Evolutionary conservation across 23 tunicate species (phyloP), one percentile per base, ranked within the genome.

Genomic region (Halocynthia aurantium): DNA sequence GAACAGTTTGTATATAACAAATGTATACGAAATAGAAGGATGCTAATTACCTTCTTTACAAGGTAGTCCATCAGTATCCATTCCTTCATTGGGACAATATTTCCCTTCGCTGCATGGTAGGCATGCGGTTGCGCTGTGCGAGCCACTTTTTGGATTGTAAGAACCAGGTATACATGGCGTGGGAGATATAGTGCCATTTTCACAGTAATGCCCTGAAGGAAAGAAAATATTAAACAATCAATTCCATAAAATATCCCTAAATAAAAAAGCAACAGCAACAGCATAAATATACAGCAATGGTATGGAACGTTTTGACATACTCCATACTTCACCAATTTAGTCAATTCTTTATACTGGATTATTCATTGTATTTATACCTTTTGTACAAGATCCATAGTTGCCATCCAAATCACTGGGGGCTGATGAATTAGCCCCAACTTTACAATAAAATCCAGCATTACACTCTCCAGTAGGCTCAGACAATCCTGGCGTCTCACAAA

Each of bases 361-460:
- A 31, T 31, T 31, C 4, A 31, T 31, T 31, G 44, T 31, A 4
- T 0, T 31, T 31, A n/a, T 80, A 80, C 95, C 95, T 8, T 80
- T 57, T n/a, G 81, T 81, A 75, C 98, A 92, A 2, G 76, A 65
- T 6, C 98, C 98, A 51, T 63, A 54, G 53, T 60, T 8, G 70
- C 73, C 88, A 6, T 75, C 82, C 53, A 87, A 77, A 7, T 70
- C 56, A 69, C 44, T 51, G 6, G 98, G 98, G 6, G 91, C 60
- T 10, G 98, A 86, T 12, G 82, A 77, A 40, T 77, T 73, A 51
- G 99, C 62, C 6, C 87, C 87, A 8, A 22, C 49, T 50, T 76
- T 81, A 69, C 99, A 94, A 72, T 90, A 94, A 55, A 58, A 94
- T 5, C 99, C 99, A 6, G 87, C 69, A 22, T 81, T 87, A 55